phyloP scores from a whole-genome alignment of 2,113 vertebrate species.

The Formicarius rufipectus region DNA sequence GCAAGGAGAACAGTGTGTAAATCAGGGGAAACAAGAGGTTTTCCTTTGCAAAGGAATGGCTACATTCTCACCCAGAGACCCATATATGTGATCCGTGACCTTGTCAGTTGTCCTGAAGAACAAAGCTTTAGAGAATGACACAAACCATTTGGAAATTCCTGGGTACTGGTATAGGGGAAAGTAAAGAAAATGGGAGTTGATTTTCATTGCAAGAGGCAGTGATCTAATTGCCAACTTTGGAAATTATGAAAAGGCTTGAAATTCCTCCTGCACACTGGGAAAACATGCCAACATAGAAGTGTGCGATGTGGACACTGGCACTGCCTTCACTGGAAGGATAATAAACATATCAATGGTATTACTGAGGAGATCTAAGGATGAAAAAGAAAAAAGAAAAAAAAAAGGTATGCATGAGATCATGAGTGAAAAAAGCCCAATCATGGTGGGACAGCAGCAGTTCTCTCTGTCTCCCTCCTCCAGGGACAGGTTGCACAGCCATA shows the following conservation, averaged over 20 bases:
- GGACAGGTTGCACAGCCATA: neutral
- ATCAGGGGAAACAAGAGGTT: neutral
- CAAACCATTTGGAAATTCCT: neutral
- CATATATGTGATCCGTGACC: neutral
- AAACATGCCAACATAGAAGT: neutral
- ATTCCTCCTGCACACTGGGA: neutral
- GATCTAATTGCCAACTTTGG: slow-evolving; percentile 25
- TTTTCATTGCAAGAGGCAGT: slow-evolving; percentile 24
- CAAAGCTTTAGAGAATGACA: neutral
- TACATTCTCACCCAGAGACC: neutral
- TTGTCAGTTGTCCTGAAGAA: neutral
- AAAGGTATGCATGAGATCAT: neutral
- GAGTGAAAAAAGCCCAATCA: neutral
- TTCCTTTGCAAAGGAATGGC: neutral
- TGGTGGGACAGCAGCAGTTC: neutral
- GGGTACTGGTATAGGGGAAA: neutral
- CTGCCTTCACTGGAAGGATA: neutral
- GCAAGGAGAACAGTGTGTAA: neutral
- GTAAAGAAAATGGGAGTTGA: slow-evolving; percentile 46
- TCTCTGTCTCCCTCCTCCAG: neutral
- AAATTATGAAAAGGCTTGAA: slow-evolving; percentile 32
- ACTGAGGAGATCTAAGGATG: neutral
- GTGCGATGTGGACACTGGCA: neutral
- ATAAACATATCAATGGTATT: slow-evolving; percentile 40
- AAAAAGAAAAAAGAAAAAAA: neutral